Percentiles rank a stretch among this genome's conserved stretches.
Conservation (phyloP, 2,113 vertebrate genomes). For the Uria aalge region DNA sequence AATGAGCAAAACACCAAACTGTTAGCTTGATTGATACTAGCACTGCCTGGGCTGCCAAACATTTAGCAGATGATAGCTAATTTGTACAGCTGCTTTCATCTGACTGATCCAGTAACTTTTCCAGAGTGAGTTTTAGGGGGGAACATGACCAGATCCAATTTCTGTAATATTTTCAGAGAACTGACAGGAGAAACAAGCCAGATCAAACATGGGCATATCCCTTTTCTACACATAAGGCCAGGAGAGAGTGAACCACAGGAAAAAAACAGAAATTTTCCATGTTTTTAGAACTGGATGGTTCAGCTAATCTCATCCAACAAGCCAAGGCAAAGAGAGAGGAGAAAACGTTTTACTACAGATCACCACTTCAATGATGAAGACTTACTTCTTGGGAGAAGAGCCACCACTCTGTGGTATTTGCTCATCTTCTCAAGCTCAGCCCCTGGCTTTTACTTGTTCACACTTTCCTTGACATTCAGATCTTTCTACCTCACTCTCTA, state of each 20-base stretch:
- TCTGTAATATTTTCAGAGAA: background rate
- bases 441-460: background rate
- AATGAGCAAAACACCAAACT: background rate
- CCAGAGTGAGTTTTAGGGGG: background rate
- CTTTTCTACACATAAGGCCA: background rate
- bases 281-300: background rate
- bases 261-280: background rate
- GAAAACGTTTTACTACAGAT: background rate
- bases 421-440: background rate
- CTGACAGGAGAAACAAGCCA: background rate
- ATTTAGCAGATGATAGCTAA: conserved; percentile 6
- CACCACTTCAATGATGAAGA: background rate
- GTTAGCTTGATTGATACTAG: background rate
- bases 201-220: background rate
- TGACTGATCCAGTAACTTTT: background rate
- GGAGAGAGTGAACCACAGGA: background rate
- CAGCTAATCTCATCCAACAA: background rate
- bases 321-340: background rate
- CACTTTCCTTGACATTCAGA: background rate
- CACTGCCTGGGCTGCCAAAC: background rate
- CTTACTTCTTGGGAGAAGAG: background rate
- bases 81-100: conserved; percentile 9
- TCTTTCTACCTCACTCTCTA: background rate
- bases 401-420: background rate
- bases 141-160: background rate